These are phyloP conservation scores for Odontophorus gujanensis DNA, from an alignment of 2,113 vertebrate species.

Conservation along the genomic window DNA sequence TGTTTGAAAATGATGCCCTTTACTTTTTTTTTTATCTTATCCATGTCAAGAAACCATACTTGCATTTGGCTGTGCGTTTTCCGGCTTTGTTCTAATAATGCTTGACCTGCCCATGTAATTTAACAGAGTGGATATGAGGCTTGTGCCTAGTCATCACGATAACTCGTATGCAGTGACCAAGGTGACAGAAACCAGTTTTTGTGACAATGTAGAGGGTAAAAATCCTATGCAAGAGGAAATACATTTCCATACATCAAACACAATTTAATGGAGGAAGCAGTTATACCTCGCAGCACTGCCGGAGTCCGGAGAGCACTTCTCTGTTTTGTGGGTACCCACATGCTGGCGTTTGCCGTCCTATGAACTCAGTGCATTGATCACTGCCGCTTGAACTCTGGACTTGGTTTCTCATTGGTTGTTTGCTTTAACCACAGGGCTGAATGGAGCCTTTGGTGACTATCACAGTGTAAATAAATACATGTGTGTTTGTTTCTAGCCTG, in stretches of 20 bases:
- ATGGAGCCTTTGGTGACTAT: conserved; percentile 35
- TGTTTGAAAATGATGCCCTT: not conserved
- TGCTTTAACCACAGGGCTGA: not conserved
- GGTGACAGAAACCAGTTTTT: not conserved
- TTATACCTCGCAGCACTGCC: not conserved
- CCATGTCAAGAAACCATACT: not conserved
- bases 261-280: not conserved
- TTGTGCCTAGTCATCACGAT: not conserved
- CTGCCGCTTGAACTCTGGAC: conserved; percentile 7
- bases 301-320: not conserved
- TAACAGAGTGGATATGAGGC: not conserved
- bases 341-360: not conserved
- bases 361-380: not conserved
- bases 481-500: conserved; percentile 36
- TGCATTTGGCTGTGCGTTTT: not conserved
- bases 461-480: conserved; percentile 56
- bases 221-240: not conserved
- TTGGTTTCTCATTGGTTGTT: not conserved
- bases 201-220: not conserved
- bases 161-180: not conserved
- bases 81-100: not conserved
- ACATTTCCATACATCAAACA: not conserved
- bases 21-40: not conserved
- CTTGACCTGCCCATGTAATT: not conserved
- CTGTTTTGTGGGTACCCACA: not conserved